Conservation (phyloP, 2,113 vertebrate genomes). For the Lathamus discolor region DNA sequence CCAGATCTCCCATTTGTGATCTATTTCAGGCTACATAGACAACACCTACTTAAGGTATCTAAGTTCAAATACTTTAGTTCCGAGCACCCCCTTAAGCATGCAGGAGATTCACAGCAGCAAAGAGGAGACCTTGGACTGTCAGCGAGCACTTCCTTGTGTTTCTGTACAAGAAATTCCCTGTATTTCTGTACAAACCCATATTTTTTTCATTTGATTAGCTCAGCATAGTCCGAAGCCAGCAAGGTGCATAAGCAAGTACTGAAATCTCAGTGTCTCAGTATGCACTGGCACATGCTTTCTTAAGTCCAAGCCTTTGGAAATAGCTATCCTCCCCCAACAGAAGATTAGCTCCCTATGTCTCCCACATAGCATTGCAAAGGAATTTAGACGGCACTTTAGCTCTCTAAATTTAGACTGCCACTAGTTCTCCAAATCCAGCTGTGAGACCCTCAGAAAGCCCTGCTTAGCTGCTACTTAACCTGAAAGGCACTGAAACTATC, state of each 20-base stretch:
- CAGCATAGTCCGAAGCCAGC: background rate
- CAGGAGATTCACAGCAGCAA: background rate
- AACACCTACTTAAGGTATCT: background rate
- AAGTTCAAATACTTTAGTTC: background rate
- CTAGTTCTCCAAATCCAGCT: background rate
- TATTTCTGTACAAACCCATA: background rate
- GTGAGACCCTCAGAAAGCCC: slow-evolving; percentile 10
- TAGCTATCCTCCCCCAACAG: background rate
- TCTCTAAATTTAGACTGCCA: background rate
- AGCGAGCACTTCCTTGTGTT: background rate
- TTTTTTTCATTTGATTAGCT: background rate
- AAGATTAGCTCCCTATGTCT: background rate
- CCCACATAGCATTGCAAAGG: background rate
- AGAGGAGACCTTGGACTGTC: background rate
- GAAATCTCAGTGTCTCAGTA: background rate
- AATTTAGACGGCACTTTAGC: slow-evolving; percentile 3
- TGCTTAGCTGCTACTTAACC: slow-evolving; percentile 6
- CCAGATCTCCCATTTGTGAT: background rate
- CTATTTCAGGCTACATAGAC: background rate
- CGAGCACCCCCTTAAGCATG: fast-evolving
- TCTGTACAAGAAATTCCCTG: background rate
- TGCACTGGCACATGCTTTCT: background rate
- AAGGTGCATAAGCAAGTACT: background rate
- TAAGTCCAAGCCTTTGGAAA: background rate
- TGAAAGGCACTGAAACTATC: background rate